Evolutionary conservation across 2,888 invertebrate species (phyloP).

Genomic region (Seira musarum): DNA sequence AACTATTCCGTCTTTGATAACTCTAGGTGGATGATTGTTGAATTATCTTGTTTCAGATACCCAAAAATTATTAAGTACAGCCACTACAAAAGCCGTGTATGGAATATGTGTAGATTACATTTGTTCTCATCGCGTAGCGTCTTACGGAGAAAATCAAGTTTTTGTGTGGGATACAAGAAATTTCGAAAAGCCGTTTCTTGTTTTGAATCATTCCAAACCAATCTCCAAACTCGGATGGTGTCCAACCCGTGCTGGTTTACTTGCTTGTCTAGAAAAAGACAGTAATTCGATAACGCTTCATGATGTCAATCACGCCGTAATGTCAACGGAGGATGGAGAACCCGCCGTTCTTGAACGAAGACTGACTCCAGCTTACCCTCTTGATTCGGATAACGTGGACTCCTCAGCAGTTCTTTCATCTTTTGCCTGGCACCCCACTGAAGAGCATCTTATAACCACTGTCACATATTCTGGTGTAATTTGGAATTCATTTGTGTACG

Average conservation of each 20-base stretch:
- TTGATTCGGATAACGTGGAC: conserved; percentile 70
- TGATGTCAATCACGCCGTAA: conserved; percentile 84
- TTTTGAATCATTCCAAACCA: conserved; percentile 80
- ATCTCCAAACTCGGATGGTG: conserved; percentile 89
- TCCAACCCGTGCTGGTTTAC: conserved; percentile 82
- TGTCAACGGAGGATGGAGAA: conserved; percentile 81
- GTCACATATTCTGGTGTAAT: conserved; percentile 72
- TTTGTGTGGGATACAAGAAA: conserved; percentile 91
- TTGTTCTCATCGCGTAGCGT: conserved; percentile 83
- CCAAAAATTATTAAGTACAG: conserved; percentile 66
- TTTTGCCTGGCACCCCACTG: conserved; percentile 90
- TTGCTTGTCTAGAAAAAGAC: conserved; percentile 88
- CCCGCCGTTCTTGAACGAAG: conserved; percentile 83
- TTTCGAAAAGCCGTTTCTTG: conserved; percentile 87
- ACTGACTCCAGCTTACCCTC: conserved; percentile 70
- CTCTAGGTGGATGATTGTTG: too few species aligned
- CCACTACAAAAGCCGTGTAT: conserved; percentile 85
- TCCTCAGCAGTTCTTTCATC: conserved; percentile 76
- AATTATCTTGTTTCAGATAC: conserved; percentile 55
- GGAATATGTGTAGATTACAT: conserved; percentile 87
- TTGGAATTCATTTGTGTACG: conserved; percentile 84
- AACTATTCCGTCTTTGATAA: neutral
- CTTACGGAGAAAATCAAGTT: conserved; percentile 86
- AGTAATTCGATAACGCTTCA: conserved; percentile 84
- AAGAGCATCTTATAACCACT: conserved; percentile 82